Percentiles rank a stretch among this genome's conserved stretches.
phyloP scores from a whole-genome alignment of 2,888 invertebrate species.

The Agrochola circellaris region DNA sequence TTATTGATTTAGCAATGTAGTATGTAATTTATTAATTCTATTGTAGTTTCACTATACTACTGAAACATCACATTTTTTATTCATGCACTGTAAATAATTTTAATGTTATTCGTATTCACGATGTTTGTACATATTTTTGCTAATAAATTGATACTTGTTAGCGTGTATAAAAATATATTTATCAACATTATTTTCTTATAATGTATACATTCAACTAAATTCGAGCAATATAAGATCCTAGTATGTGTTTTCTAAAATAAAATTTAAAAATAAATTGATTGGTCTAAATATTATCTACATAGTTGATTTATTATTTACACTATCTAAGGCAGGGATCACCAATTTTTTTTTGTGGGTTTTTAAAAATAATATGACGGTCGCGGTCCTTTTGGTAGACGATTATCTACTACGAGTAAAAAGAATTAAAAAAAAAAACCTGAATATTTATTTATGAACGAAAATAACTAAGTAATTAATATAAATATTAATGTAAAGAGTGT shows the following conservation, averaged over 20 bases:
- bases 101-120: slow-evolving; percentile 16
- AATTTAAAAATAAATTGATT: slow-evolving; percentile 51
- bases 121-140: slow-evolving; percentile 60
- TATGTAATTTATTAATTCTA: slow-evolving; percentile 39
- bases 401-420: too few species aligned
- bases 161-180: slow-evolving; percentile 61
- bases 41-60: slow-evolving; percentile 24
- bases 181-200: slow-evolving; percentile 35
- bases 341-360: too few species aligned
- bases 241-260: slow-evolving; percentile 15
- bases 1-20: slow-evolving; percentile 46
- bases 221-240: slow-evolving; percentile 43
- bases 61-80: slow-evolving; percentile 42
- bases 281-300: slow-evolving; percentile 42
- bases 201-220: slow-evolving; percentile 32
- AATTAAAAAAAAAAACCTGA: too few species aligned
- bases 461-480: too few species aligned
- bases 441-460: too few species aligned
- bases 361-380: too few species aligned
- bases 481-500: too few species aligned
- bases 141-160: slow-evolving; percentile 47
- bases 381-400: too few species aligned
- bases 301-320: slow-evolving; percentile 49
- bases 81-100: slow-evolving; percentile 51
- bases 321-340: not conserved